Base-by-base conservation (phyloP, 2,797 vertebrate genomes). In the Crocidura indochinensis region DNA sequence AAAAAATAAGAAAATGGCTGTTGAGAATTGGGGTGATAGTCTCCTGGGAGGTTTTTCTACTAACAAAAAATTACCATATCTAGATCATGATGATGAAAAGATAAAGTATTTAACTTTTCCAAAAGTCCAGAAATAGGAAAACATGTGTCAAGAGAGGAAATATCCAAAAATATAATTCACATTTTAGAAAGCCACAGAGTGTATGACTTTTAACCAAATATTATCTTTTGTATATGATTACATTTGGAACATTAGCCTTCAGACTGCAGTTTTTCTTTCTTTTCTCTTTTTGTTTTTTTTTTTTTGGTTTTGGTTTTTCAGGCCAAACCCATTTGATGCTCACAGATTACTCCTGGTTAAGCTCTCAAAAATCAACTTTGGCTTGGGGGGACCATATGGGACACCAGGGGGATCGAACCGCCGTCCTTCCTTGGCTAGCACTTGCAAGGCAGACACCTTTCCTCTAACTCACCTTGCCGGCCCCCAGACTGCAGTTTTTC, bases 171-270 rank as follows among this genome's bases (percentile, higher is more conserved):
- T 14, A 5, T 71, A 31, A 60, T 94, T 83, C 20, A 26, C 47
- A 47, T 56, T 69, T 87, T 51, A 71, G 11, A 24, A 29, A 29
- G 10, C 74, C 38, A 31, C 12, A 19, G 22, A 7, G 10, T 29
- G 31, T 38, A 27, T n/a, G 38, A 46, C 47, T 78, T 90, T 74
- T 0, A 2, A 79, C 31, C 20, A 91, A 51, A 53, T 53, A 20
- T 31, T 78, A 64, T 71, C 9, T 93, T 56, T 65, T 72, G 92
- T 86, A 67, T 22, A 29, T 65, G 20, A 74, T 60, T 90, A 29
- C 88, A 93, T 85, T 91, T 92, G 56, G 89, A 75, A 91, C 91
- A 94, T 95, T 96, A 96, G 96, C 93, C 95, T 97, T 96, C 88
- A 96, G 85, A 96, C 64, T 71, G 15, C 0, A 65, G 51, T 90